Evolutionary conservation across 2,888 invertebrate genomes (phyloP).

Genomic region (Cynaeus angustus): DNA sequence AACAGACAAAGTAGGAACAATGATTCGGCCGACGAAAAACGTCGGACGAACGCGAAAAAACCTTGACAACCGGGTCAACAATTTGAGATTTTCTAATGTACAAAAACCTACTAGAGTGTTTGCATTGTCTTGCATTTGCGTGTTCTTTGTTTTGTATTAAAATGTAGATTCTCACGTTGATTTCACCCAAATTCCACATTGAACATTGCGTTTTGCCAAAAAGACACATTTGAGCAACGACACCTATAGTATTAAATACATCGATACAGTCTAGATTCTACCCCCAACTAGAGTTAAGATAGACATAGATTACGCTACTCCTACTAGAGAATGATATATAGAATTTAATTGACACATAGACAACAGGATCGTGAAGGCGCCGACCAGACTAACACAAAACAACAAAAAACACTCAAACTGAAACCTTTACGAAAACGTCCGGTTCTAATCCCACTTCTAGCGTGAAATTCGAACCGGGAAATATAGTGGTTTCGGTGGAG

Average conservation of each 20-base stretch:
- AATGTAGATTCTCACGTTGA: slow-evolving; percentile 61
- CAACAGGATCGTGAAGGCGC: slow-evolving; percentile 58
- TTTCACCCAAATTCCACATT: slow-evolving; percentile 73
- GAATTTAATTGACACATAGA: slow-evolving; percentile 67
- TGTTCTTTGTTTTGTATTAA: slow-evolving; percentile 35
- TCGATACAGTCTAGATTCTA: slow-evolving; percentile 67
- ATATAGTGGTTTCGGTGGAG: slow-evolving; percentile 4
- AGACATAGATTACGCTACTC: slow-evolving; percentile 59
- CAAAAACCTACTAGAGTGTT: slow-evolving; percentile 47
- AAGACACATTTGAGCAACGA: slow-evolving; percentile 71
- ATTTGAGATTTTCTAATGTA: slow-evolving; percentile 46
- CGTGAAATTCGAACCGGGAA: slow-evolving; percentile 22
- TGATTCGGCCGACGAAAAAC: slow-evolving; percentile 55
- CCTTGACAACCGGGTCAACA: slow-evolving; percentile 64
- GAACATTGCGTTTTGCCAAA: slow-evolving; percentile 71
- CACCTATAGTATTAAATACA: slow-evolving; percentile 69
- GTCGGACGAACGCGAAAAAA: slow-evolving; percentile 52
- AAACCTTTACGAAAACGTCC: slow-evolving; percentile 6
- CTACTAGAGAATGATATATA: slow-evolving; percentile 63
- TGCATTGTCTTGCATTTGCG: slow-evolving; percentile 53
- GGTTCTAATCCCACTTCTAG: slow-evolving; percentile 14
- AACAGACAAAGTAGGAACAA: slow-evolving; percentile 65
- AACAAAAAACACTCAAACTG: slow-evolving; percentile 14
- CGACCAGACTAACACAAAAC: slow-evolving; percentile 44
- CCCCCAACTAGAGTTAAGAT: slow-evolving; percentile 61